Percentiles rank a stretch among this genome's conserved stretches.
Evolutionary conservation across 2,113 vertebrate species (phyloP).

Genomic region (Hyperoodon ampullatus): DNA sequence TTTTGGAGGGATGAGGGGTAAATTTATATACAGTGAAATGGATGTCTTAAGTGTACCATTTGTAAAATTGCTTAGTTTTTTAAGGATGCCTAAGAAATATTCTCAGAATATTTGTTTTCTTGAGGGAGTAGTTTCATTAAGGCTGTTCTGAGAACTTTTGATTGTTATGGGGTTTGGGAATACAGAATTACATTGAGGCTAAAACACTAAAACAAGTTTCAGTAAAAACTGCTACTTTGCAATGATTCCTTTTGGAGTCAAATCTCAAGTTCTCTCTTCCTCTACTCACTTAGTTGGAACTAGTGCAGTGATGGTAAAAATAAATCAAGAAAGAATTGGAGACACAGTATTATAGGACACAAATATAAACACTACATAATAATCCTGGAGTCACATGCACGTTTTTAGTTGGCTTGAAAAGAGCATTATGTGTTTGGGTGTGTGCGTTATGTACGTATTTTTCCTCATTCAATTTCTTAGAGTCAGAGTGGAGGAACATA

Average conservation of each 20-base stretch:
- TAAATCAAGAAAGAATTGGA: slow-evolving; percentile 28
- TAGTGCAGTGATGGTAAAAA: slow-evolving; percentile 10
- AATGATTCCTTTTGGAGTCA: slow-evolving; percentile 29
- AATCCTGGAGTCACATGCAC: neutral
- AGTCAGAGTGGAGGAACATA: neutral
- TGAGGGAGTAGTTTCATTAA: slow-evolving; percentile 32
- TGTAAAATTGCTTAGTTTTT: slow-evolving; percentile 45
- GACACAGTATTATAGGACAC: neutral
- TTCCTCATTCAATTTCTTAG: neutral
- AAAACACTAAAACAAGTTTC: neutral
- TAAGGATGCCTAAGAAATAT: slow-evolving; percentile 36
- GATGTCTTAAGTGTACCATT: slow-evolving; percentile 4
- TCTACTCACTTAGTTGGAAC: slow-evolving; percentile 42
- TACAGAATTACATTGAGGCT: slow-evolving; percentile 9
- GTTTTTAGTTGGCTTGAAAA: slow-evolving; percentile 33
- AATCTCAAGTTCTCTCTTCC: slow-evolving; percentile 38
- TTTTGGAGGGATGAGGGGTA: neutral
- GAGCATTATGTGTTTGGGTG: slow-evolving; percentile 27
- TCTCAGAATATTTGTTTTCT: slow-evolving; percentile 46
- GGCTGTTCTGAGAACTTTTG: slow-evolving; percentile 16
- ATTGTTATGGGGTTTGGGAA: neutral
- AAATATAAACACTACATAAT: neutral
- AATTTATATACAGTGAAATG: slow-evolving; percentile 40
- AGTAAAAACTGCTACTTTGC: neutral
- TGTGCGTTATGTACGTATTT: neutral